Evolutionary conservation across 2,888 invertebrate species (phyloP), one percentile per base, ranked within the genome.

Genomic region (Diaperis boleti): DNA sequence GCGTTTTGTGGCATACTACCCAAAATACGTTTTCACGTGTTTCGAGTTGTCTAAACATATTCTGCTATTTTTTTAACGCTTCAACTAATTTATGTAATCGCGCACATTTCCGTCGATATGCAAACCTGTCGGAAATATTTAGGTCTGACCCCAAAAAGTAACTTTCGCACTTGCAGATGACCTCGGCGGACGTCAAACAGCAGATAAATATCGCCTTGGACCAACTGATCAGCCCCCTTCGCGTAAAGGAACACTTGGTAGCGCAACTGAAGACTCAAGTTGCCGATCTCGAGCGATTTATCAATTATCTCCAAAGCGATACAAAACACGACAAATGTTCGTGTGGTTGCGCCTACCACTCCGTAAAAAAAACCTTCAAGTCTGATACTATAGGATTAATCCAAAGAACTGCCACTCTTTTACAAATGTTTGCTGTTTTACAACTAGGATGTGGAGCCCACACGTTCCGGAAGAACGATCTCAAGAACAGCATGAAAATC

Each of bases 221-320:
- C 65, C 93, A 95, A 82, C 90, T 98, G 76, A 92, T 98, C 13
- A 96, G 95, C 73, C 95, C 95, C 10, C 87, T 96, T 65, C 92
- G 95, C 79, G 95, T 98, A 83, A 98, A 98, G 81, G 98, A 98
- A 76, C 96, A 98, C 81, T 85, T 99, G 11, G 96, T 99, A 13
- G 87, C 88, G 41, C 98, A 99, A 81, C 84, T 99, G 13, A 97
- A 98, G 82, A 95, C 96, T 0, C 98, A 99, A 83, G 95, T 99
- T 55, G 90, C 92, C 37, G 99, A 99, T 82, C 86, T 99, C 82
- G 98, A 99, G 81, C 88, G 97, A 69, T 99, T 98, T 78, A 97
- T 99, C 71, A 90, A 92, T 72, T 92, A 97, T 76, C 86, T 99
- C 74, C 98, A 99, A 85, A 91, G 91, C 69, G 91, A 91, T 73